A percentile compares a stretch with the other conserved stretches of the same genome.
Conservation (phyloP, 2,797 vertebrate genomes). For the Lagorchestes hirsutus region DNA sequence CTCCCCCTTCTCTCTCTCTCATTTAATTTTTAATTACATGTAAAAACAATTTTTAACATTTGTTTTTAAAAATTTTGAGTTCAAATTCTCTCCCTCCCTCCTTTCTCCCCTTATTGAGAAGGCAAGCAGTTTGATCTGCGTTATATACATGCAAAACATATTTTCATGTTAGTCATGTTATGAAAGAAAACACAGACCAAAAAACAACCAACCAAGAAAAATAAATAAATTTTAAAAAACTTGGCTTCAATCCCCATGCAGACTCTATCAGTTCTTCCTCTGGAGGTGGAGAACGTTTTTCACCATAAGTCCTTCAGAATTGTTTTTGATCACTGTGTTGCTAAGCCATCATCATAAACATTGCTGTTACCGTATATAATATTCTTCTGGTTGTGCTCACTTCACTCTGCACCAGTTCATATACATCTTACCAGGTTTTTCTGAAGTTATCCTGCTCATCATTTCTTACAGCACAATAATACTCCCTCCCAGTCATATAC, state of each 20-base stretch:
- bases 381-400: background rate
- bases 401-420: background rate
- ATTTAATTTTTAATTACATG: background rate
- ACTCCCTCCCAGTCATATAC: no score
- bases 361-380: no score
- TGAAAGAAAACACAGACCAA: background rate
- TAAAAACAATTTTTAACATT: background rate
- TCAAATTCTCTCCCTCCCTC: background rate
- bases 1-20: no score
- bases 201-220: background rate
- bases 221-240: background rate
- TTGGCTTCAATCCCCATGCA: rapidly evolving
- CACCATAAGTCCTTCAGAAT: background rate
- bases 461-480: background rate
- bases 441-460: background rate
- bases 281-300: background rate
- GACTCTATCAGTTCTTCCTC: background rate
- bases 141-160: background rate
- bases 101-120: background rate
- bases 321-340: background rate
- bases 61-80: background rate
- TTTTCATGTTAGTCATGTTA: background rate
- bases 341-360: no score
- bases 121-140: background rate
- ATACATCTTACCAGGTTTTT: background rate